phyloP scores from a whole-genome alignment of 2,888 invertebrate species.

The Macropis europaea region DNA sequence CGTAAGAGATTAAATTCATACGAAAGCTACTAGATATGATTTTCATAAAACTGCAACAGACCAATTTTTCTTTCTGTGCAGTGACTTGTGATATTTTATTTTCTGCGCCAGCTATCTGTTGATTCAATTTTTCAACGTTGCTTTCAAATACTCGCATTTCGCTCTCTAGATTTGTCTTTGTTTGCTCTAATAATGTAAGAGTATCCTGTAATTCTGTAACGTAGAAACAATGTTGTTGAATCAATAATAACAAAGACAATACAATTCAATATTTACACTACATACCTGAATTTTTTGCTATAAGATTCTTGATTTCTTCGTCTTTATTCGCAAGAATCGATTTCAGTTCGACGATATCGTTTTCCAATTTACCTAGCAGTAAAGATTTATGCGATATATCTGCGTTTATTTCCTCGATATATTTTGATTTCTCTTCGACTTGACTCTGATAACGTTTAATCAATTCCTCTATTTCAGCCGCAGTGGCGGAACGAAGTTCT shows the following conservation, averaged over 20 bases:
- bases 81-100: constrained; percentile 83
- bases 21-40: not conserved
- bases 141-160: constrained; percentile 70
- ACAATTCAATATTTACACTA: not conserved
- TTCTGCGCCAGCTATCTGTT: constrained; percentile 82
- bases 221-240: not conserved
- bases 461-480: constrained; percentile 70
- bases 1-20: not conserved
- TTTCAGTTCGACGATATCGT: constrained; percentile 70
- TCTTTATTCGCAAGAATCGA: constrained; percentile 71
- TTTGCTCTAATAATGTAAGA: constrained; percentile 71
- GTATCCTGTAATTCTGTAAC: constrained; percentile 72
- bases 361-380: constrained; percentile 69
- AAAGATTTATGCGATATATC: constrained; percentile 64
- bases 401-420: constrained; percentile 67
- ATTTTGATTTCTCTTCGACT: constrained; percentile 70
- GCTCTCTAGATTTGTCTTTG: constrained; percentile 72
- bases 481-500: constrained; percentile 65
- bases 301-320: constrained; percentile 72
- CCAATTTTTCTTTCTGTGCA: constrained; percentile 83
- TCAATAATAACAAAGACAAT: not conserved
- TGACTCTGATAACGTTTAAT: constrained; percentile 72
- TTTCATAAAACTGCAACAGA: constrained; percentile 44
- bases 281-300: constrained; percentile 71
- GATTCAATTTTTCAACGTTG: constrained; percentile 80